Base-by-base conservation (phyloP, 2,797 vertebrate genomes). In the Tapirus indicus region DNA sequence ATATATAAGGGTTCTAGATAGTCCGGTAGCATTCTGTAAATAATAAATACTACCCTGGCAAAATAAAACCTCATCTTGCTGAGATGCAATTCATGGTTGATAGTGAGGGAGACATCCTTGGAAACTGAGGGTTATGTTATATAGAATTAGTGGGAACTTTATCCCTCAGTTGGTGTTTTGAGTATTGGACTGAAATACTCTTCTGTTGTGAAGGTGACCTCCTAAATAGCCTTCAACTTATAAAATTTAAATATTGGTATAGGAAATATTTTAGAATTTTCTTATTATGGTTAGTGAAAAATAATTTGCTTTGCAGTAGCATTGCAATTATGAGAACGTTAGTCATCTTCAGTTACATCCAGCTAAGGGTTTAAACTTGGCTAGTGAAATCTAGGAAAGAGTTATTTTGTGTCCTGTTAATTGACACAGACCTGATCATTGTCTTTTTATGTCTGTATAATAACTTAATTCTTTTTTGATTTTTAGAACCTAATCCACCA, bases 401-500 rank as follows among this genome's bases (percentile, higher is more conserved):
- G 47, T 94, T 96, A 52, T 89, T 92, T 96, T 88, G 23, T 93
- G 56, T 14, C 12, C 32, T 93, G 25, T 72, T 90, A 66, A 77
- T 27, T 78, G 44, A 72, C 64, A 18, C 8, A 80, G 44, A 69
- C 16, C 12, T 75, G 29, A 62, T 92, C 10, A 56, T 68, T 92
- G 56, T 85, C 44, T 64, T 88, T 89, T 92, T 44, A 4, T 94
- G 60, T 94, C 12, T 95, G 2, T 83, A 13, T 96, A 92, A 72
- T 94, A 86, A 92, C 58, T 84, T 89, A 88, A 78, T 69, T 90
- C 21, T 79, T 95, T 82, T 85, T 94, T 21, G 71, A 89, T 77
- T 98, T 98, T 89, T 98, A 99, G 99, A 99, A 95, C 99, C 99
- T 82, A 99, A 99, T 98, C 99, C 99, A 8, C 99, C 99, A 94